Percentiles rank a stretch among this genome's conserved stretches.
Conservation (phyloP, 2,113 vertebrate species). For the Pluvialis apricaria region DNA sequence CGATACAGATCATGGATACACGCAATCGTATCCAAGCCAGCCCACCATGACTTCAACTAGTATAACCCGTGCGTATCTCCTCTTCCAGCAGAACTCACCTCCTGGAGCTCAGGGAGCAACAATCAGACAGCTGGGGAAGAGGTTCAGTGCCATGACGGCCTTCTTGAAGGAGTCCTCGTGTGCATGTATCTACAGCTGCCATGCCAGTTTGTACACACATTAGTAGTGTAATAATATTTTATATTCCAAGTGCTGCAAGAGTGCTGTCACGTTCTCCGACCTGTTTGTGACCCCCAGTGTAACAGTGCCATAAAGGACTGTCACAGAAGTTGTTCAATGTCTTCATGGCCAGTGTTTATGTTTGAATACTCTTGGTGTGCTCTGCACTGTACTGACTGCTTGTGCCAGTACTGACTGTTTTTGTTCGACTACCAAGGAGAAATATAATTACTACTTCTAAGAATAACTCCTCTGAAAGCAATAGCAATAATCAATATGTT, state of each 20-base stretch:
- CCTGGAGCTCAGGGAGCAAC: background rate
- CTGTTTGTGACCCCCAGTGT: background rate
- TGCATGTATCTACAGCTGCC: background rate
- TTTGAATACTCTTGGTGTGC: background rate
- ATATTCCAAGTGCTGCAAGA: background rate
- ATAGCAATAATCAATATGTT: background rate
- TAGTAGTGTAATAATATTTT: background rate
- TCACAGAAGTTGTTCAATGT: background rate
- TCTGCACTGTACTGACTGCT: background rate
- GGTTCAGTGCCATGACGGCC: background rate
- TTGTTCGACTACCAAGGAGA: accelerated
- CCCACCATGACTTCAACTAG: background rate
- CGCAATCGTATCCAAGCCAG: background rate
- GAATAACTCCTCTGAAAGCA: background rate
- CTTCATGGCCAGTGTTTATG: background rate
- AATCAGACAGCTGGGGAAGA: background rate
- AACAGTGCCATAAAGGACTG: background rate
- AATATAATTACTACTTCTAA: background rate
- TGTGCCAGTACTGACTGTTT: background rate
- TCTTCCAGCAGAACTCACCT: background rate
- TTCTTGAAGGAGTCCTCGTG: background rate
- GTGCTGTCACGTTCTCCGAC: background rate
- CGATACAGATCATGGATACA: too few species aligned
- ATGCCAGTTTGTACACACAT: background rate
- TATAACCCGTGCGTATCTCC: background rate